Conservation (phyloP, 2,113 vertebrate species). For the Epinephelus moara region DNA sequence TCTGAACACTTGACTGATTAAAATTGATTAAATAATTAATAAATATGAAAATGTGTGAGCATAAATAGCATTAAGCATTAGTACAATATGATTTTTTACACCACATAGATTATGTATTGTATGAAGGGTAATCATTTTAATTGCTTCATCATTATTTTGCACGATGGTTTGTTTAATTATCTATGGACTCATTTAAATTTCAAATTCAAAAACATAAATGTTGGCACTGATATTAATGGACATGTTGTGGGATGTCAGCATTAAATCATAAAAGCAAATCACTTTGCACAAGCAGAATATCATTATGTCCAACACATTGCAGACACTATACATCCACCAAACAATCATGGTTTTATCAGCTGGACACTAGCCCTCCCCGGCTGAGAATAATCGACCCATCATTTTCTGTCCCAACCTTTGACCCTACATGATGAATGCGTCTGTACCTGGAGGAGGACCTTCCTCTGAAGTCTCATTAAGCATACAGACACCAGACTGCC, state of each 20-base stretch:
- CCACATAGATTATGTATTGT: background rate
- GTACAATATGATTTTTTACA: background rate
- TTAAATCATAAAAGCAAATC: background rate
- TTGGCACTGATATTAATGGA: background rate
- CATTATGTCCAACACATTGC: background rate
- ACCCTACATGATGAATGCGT: conserved; percentile 73
- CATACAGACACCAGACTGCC: conserved; percentile 61
- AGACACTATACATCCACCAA: conserved; percentile 2
- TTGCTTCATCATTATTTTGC: background rate
- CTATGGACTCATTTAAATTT: background rate
- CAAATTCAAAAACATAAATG: background rate
- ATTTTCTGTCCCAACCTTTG: conserved; percentile 61
- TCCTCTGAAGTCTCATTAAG: conserved; percentile 61
- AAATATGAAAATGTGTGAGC: background rate
- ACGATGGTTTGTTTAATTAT: background rate
- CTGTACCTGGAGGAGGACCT: conserved; percentile 53
- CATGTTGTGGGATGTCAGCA: background rate
- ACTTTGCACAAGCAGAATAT: background rate
- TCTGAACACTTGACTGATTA: too few relatives aligned
- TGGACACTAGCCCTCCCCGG: background rate
- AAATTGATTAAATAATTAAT: background rate
- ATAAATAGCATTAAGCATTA: background rate
- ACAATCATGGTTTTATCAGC: conserved; percentile 27
- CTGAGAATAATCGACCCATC: conserved; percentile 70
- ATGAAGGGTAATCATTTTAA: background rate